Percentiles rank a stretch among this genome's conserved stretches.
Evolutionary conservation across 2,888 invertebrate genomes (phyloP).

Genomic region (Venusia cambrica): DNA sequence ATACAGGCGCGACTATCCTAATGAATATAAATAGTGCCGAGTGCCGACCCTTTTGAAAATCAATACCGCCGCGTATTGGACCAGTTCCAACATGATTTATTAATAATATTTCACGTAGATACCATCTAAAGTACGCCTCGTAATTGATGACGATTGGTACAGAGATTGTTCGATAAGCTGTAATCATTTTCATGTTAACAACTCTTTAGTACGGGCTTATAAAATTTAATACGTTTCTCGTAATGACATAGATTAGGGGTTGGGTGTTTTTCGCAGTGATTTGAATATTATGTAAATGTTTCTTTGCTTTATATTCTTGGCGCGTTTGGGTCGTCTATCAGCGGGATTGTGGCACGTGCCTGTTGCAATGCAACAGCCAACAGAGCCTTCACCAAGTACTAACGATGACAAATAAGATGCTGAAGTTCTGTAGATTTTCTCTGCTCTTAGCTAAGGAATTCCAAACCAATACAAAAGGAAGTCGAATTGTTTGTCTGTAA

Average conservation of each 20-base stretch:
- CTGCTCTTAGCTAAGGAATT: too few relatives aligned
- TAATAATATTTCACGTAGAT: constrained; percentile 75
- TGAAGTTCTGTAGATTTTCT: too few relatives aligned
- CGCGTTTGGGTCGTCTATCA: constrained; percentile 39
- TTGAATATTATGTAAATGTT: constrained; percentile 65
- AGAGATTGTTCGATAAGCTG: constrained; percentile 40
- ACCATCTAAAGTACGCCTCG: constrained; percentile 71
- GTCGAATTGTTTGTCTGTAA: too few relatives aligned
- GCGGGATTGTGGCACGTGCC: constrained; percentile 18
- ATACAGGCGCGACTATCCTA: constrained; percentile 38
- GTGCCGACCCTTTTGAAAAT: constrained; percentile 73
- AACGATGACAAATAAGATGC: too few relatives aligned
- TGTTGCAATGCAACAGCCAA: too few relatives aligned
- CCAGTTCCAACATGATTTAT: constrained; percentile 72
- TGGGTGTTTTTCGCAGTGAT: constrained; percentile 54
- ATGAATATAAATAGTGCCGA: constrained; percentile 77
- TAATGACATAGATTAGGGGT: constrained; percentile 53
- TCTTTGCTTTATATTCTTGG: constrained; percentile 49
- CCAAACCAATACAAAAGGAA: too few relatives aligned
- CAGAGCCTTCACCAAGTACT: too few relatives aligned
- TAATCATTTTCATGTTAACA: constrained; percentile 75
- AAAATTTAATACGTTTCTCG: constrained; percentile 64
- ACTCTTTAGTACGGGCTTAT: constrained; percentile 61
- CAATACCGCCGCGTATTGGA: constrained; percentile 65
- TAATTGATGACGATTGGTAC: constrained; percentile 73